These are phyloP conservation scores for Erpobdella octoculata DNA, from an alignment of 2,888 invertebrate species.

Conservation along the genomic window DNA sequence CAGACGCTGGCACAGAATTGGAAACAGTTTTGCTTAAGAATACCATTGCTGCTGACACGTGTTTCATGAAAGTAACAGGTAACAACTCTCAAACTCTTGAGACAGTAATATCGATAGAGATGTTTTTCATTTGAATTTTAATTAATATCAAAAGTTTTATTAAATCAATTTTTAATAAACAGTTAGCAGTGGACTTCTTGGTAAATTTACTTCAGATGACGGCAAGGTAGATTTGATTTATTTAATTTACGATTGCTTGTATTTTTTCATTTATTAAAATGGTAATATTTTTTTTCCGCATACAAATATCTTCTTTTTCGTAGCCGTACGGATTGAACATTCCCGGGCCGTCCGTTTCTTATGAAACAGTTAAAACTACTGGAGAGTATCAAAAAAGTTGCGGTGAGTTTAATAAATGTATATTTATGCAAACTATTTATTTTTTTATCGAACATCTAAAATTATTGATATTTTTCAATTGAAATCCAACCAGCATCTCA, in stretches of 20 bases:
- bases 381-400: conserved; percentile 71
- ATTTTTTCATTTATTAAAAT: too few relatives aligned
- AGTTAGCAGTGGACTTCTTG: too few relatives aligned
- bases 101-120: too few relatives aligned
- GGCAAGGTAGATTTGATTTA: too few relatives aligned
- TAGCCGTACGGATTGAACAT: conserved; percentile 68
- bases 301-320: too few relatives aligned
- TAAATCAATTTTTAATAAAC: too few relatives aligned
- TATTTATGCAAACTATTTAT: neutral
- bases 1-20: conserved; percentile 10
- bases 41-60: conserved; percentile 82
- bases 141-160: too few relatives aligned
- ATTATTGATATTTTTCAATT: too few relatives aligned
- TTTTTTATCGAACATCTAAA: neutral
- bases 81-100: neutral
- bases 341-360: conserved; percentile 79
- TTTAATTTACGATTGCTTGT: too few relatives aligned
- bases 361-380: conserved; percentile 79
- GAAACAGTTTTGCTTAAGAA: conserved; percentile 57
- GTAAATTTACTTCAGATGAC: too few relatives aligned
- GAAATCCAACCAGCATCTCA: conserved; percentile 73
- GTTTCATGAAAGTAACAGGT: conserved; percentile 76
- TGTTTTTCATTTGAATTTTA: too few relatives aligned
- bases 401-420: conserved; percentile 43
- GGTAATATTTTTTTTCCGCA: too few relatives aligned